Conservation (phyloP, 2,797 vertebrate genomes). For the Gymnopithys bicolor region DNA sequence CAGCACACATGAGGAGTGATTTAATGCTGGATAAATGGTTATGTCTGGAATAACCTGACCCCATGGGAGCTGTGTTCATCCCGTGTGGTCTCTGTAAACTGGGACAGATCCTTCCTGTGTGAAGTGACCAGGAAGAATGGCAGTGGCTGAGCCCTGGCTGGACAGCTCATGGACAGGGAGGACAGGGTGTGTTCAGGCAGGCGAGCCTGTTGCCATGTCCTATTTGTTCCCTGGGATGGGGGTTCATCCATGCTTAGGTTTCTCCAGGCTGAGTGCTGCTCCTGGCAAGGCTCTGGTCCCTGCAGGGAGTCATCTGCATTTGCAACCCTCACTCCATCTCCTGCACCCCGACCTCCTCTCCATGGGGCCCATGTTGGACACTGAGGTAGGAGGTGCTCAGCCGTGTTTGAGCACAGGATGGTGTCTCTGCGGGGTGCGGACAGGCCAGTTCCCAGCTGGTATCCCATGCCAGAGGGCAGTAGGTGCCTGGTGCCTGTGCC, state of each 20-base stretch:
- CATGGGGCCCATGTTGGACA: rapidly evolving
- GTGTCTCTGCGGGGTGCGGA: rapidly evolving
- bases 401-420: rapidly evolving
- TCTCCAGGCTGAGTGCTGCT: not conserved
- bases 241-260: not conserved
- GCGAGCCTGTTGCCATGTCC: not conserved
- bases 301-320: not conserved
- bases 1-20: not conserved
- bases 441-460: rapidly evolving
- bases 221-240: not conserved
- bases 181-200: not conserved
- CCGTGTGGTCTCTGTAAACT: not conserved
- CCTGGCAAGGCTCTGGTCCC: not conserved
- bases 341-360: not conserved
- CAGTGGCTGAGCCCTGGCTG: not conserved
- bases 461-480: not conserved
- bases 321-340: not conserved
- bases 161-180: rapidly evolving
- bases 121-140: not conserved
- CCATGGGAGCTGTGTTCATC: not conserved
- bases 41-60: conserved; percentile 5
- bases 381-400: not conserved
- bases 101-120: not conserved
- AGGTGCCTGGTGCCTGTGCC: not conserved
- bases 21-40: conserved; percentile 19